phyloP scores from a whole-genome alignment of 2,888 invertebrate genomes.

The Mesorhabditis belari region DNA sequence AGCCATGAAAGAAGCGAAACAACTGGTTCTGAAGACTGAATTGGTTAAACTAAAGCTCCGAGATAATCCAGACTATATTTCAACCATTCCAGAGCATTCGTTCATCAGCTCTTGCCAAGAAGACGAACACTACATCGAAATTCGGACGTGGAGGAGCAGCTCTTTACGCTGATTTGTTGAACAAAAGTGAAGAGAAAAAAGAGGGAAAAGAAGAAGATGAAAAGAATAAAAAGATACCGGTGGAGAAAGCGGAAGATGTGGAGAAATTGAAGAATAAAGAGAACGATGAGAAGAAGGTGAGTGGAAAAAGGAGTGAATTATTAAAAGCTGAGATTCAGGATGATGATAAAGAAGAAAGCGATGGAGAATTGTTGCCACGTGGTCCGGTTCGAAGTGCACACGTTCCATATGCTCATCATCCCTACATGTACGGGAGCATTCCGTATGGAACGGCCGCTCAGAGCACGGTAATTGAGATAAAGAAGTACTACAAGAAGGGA shows the following conservation, averaged over 20 bases:
- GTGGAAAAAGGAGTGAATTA: slow-evolving; percentile 10
- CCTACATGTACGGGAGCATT: slow-evolving; percentile 20
- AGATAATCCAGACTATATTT: no score
- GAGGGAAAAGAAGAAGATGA: slow-evolving; percentile 9
- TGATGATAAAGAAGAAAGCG: slow-evolving; percentile 11
- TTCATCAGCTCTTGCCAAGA: slow-evolving; percentile 46
- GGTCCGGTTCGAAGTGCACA: slow-evolving; percentile 42
- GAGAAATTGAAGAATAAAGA: slow-evolving; percentile 12
- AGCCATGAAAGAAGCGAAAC: no score
- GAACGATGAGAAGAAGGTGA: slow-evolving; percentile 1
- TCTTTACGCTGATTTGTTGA: slow-evolving; percentile 41
- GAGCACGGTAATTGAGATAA: slow-evolving; percentile 16
- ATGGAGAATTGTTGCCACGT: slow-evolving; percentile 40
- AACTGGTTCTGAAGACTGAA: no score
- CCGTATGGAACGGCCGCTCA: slow-evolving; percentile 27
- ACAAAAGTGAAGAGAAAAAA: slow-evolving; percentile 13
- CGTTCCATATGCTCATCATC: slow-evolving; percentile 16
- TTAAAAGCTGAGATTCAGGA: slow-evolving; percentile 8
- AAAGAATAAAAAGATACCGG: slow-evolving; percentile 5
- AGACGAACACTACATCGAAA: slow-evolving; percentile 49
- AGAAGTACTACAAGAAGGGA: no score
- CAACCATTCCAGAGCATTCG: slow-evolving; percentile 42
- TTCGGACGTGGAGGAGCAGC: slow-evolving; percentile 35
- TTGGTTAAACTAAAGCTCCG: no score
- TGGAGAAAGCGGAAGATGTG: slow-evolving; percentile 9